Conservation (phyloP, 2,797 vertebrate species). For the Acropternis orthonyx region DNA sequence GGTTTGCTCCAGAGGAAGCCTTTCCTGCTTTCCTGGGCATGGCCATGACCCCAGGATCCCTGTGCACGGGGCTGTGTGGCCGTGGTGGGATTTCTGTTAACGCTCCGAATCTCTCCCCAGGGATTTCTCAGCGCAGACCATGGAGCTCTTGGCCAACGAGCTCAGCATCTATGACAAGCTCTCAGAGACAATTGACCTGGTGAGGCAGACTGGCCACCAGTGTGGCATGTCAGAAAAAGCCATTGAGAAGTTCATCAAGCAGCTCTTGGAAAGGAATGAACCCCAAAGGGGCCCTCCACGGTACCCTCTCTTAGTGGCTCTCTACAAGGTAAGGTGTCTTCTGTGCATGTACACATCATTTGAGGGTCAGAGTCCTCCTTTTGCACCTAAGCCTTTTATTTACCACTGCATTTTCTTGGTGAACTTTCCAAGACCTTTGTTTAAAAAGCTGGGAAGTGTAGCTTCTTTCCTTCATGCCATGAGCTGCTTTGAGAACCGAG, state of each 20-base stretch:
- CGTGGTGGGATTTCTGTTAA: not conserved
- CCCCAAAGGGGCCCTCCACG: conserved; percentile 86
- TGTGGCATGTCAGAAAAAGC: conserved; percentile 95
- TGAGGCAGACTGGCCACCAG: conserved; percentile 91
- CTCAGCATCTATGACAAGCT: conserved; percentile 95
- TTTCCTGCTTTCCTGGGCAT: not conserved
- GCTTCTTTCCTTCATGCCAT: not conserved
- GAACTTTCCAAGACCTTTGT: not conserved
- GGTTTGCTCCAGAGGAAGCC: not conserved
- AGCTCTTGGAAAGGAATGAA: conserved; percentile 92
- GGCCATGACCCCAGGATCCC: not conserved
- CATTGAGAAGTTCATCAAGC: conserved; percentile 93
- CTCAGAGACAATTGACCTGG: conserved; percentile 90
- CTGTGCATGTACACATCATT: not conserved
- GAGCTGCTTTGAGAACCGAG: not conserved
- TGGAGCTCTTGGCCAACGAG: conserved; percentile 89
- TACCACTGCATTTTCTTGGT: not conserved
- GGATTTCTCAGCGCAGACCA: conserved; percentile 69
- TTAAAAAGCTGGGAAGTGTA: not conserved
- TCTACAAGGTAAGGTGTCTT: conserved; percentile 81
- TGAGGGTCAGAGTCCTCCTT: not conserved
- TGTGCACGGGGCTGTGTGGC: not conserved
- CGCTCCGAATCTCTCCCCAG: not conserved
- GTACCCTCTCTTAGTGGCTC: conserved; percentile 83
- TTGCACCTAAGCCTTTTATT: not conserved